These are phyloP conservation scores for Phylloscopus trochilus DNA, from an alignment of 2,113 vertebrate genomes.

Conservation along the genomic window DNA sequence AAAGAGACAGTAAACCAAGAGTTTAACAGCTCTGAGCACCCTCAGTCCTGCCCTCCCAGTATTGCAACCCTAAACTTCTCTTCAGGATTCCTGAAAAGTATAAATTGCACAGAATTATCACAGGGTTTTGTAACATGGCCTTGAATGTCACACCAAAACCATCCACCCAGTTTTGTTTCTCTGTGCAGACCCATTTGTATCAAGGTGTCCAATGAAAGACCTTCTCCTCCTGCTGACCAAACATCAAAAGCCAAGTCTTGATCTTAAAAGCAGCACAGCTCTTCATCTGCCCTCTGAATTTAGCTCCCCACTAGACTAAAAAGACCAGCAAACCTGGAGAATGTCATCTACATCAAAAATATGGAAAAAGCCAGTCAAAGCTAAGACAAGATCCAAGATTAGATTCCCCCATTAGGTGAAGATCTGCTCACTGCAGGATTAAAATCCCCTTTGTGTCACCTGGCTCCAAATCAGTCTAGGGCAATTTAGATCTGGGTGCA, in stretches of 20 bases:
- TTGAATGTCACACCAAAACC: neutral
- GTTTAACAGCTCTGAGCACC: neutral
- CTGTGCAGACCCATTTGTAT: neutral
- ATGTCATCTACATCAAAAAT: neutral
- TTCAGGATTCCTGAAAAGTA: neutral
- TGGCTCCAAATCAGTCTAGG: neutral
- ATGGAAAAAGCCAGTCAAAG: neutral
- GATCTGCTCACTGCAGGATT: neutral
- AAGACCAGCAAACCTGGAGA: neutral
- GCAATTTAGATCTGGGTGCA: neutral
- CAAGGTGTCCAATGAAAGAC: neutral
- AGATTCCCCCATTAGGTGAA: neutral
- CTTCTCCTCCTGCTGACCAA: neutral
- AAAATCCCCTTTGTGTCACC: neutral
- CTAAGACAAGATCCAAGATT: neutral
- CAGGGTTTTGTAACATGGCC: neutral
- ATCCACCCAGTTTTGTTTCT: neutral
- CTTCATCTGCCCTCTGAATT: neutral
- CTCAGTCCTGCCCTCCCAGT: neutral
- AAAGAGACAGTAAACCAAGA: neutral
- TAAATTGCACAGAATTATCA: neutral
- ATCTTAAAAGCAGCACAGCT: neutral
- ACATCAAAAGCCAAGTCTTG: neutral
- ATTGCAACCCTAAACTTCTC: neutral
- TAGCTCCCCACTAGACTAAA: neutral